Evolutionary conservation across 2,888 invertebrate genomes (phyloP), one percentile per base, ranked within the genome.

Genomic region (Adineta ricciae): DNA sequence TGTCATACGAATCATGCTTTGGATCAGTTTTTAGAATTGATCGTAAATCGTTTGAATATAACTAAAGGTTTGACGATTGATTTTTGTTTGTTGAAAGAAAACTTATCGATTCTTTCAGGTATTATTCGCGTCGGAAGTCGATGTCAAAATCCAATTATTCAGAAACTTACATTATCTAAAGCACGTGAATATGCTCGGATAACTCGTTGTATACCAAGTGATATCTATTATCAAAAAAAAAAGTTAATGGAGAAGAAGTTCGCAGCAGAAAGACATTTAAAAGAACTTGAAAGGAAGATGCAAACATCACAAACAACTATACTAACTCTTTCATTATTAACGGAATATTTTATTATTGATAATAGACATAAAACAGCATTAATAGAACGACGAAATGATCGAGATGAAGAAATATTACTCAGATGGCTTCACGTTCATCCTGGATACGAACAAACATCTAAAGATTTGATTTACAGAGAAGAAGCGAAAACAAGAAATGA

Each of bases 1-100:
- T 90, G 89, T 85, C 90, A 89, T 87, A 90, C 90, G 38, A 90
- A 90, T 84, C 90, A 90, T 87, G 90, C 90, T 0, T 87, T 90
- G 4, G 90, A 90, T 87, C 90, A 90, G 87, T 90, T 90, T 86
- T 87, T 90, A 19, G 90, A 72, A 72, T 36, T 32, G 36, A 72
- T 72, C 32, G 36, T 32, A n/a, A 72, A 72, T 2, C 72, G 72
- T n/a, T 36, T 72, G 14, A 72, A 36, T 36, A 32, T 72, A 36
- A 32, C 4, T 14, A 46, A 73, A 27, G 85, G 85, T 72, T 32
- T 32, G 19, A 32, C 2, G 8, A 36, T 5, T 36, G 72, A 19
- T 32, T 64, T 64, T 64, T 27, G n/a, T 24, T 2, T 21, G 27
- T 64, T n/a, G n/a, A n/a, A n/a, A n/a, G n/a, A 64, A 64, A 7